Conservation (phyloP, 1,140 invertebrate genomes). For the Anagrus nilaparvatae region DNA sequence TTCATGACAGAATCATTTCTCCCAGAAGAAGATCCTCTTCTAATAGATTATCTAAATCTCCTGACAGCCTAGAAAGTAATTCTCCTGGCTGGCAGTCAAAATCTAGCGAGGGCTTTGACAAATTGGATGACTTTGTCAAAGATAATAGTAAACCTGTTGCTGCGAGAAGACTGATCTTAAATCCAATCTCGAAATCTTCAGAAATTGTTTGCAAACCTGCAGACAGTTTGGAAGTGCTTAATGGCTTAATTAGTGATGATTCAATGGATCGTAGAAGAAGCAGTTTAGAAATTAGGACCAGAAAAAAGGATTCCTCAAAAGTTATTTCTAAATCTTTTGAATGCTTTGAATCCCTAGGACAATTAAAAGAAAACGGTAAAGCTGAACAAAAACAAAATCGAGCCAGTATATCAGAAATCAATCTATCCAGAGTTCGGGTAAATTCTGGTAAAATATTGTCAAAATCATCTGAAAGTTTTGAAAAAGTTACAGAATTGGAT, state of each 20-base stretch:
- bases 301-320: conserved; percentile 23
- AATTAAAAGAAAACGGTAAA: conserved; percentile 2
- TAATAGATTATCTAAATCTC: conserved; percentile 28
- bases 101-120: conserved; percentile 31
- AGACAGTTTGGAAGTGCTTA: conserved; percentile 32
- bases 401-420: conserved; percentile 35
- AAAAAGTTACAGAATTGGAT: conserved; percentile 21
- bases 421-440: conserved; percentile 23
- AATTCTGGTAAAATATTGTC: conserved; percentile 22
- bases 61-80: conserved; percentile 32
- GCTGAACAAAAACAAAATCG: conserved; percentile 1
- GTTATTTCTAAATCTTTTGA: no score
- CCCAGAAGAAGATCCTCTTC: conserved; percentile 25
- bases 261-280: conserved; percentile 31
- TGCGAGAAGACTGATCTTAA: conserved; percentile 17
- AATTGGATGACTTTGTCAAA: conserved; percentile 24
- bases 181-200: conserved; percentile 25
- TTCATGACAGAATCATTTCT: conserved; percentile 22
- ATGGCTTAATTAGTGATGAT: conserved; percentile 27
- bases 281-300: conserved; percentile 27
- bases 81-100: conserved; percentile 27
- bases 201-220: conserved; percentile 33
- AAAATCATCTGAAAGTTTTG: conserved; percentile 31
- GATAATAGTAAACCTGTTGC: conserved; percentile 19
- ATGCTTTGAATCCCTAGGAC: no score